Evolutionary conservation across 2,113 vertebrate species (phyloP).

Genomic region (Hydrochoerus hydrochaeris): DNA sequence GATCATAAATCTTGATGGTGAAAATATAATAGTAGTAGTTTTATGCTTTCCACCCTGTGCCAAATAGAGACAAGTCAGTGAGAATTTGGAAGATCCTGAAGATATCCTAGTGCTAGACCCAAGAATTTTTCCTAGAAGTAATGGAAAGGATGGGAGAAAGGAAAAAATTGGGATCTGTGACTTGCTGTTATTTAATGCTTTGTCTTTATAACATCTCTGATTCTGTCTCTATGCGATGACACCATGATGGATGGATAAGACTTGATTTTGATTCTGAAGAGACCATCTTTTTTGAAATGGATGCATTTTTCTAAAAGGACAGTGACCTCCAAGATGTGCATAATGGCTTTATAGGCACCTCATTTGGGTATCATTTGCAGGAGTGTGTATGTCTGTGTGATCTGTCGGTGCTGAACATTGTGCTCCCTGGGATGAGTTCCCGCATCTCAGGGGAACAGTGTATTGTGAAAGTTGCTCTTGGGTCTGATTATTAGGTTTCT

Average conservation of each 20-base stretch:
- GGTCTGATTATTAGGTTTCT: neutral
- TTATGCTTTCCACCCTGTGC: neutral
- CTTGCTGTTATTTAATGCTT: neutral
- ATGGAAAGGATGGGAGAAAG: too few relatives aligned
- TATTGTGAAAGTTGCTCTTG: neutral
- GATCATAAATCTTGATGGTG: neutral
- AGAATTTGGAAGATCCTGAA: neutral
- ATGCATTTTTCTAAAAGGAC: neutral
- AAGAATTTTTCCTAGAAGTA: neutral
- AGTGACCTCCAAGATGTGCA: neutral
- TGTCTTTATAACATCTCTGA: accelerated
- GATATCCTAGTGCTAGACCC: neutral
- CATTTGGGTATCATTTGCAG: accelerated
- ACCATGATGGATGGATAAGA: accelerated
- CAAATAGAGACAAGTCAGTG: neutral
- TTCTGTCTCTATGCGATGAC: neutral
- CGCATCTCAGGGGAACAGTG: accelerated
- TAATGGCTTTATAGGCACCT: neutral
- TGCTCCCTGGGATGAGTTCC: neutral
- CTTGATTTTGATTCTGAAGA: neutral
- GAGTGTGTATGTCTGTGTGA: neutral
- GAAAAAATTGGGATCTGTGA: accelerated
- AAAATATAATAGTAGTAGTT: neutral
- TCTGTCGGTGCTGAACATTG: accelerated
- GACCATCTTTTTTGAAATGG: neutral